Evolutionary conservation across 2,888 invertebrate genomes (phyloP), one percentile per base, ranked within the genome.

Genomic region (Boloria selene): DNA sequence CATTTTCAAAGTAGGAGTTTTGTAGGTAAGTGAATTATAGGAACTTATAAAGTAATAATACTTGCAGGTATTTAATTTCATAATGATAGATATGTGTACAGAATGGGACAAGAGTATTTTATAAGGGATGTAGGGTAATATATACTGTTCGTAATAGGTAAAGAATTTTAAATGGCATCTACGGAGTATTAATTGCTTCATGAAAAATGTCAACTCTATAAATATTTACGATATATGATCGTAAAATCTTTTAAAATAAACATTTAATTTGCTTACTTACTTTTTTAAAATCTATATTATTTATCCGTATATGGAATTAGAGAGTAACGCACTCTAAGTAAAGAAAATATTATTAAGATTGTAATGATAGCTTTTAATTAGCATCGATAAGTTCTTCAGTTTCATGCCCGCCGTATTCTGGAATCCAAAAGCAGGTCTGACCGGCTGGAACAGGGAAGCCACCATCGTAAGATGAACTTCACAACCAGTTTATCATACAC

Each of bases 361-460:
- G 51, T 64, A 64, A 52, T 58, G 61, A 51, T 62, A 65, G 61
- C 51, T 51, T 61, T 73, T 75, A 75, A 76, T 76, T 73, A 74
- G 64, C 62, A 65, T 68, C 75, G 78, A 78, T 78, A 83, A 81
- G 78, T 79, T 79, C 79, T 81, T 80, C 84, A 83, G 86, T 88
- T 89, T 84, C 84, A 78, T 81, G 81, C 85, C 82, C 73, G 73
- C 83, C 82, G 87, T 87, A 88, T 89, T 90, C 90, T 89, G 90
- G 86, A 78, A 82, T 82, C 83, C 79, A 79, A 75, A 78, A 88
- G 85, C 88, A 82, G 72, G 90, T 89, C 80, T 77, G 82, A 90
- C 90, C 88, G 86, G 88, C 83, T 73, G 78, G 75, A 76, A 77
- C 74, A 69, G 71, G 73, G 71, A 67, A 61, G 70, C 73, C 73